Conservation (phyloP, 2,888 invertebrate genomes). For the Bedellia somnulentella region DNA sequence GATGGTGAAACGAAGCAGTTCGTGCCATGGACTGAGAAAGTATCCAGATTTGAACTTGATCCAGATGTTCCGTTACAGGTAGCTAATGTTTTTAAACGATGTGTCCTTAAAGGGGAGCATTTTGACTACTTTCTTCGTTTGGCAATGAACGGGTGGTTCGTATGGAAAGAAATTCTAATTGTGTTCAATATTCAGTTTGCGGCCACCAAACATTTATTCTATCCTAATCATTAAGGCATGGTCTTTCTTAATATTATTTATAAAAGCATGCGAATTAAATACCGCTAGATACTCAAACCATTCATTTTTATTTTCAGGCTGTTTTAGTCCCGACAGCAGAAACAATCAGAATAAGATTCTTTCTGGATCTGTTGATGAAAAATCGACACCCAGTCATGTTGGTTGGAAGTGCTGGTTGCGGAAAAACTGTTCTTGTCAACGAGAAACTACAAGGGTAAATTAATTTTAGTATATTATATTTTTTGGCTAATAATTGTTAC, state of each 20-base stretch:
- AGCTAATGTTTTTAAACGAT: no score
- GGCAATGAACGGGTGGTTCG: no score
- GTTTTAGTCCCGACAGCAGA: constrained; percentile 91
- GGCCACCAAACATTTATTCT: no score
- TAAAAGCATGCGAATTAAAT: no score
- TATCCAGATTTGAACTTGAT: constrained; percentile 89
- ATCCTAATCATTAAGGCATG: no score
- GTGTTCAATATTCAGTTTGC: no score
- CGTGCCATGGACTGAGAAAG: constrained; percentile 84
- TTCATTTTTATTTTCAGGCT: constrained; percentile 60
- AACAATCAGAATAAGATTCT: constrained; percentile 86
- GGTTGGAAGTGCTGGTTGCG: constrained; percentile 90
- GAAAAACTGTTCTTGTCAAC: constrained; percentile 85
- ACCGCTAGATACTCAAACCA: no score
- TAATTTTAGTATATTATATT: neutral
- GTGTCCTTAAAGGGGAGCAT: no score
- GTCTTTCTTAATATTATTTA: no score
- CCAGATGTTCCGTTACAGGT: constrained; percentile 89
- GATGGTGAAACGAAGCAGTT: constrained; percentile 90
- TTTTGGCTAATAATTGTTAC: no score
- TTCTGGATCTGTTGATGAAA: constrained; percentile 86
- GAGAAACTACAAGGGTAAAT: constrained; percentile 65
- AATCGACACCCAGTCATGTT: constrained; percentile 92
- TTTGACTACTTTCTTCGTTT: no score
- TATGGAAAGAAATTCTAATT: no score